Evolutionary conservation across 2,797 vertebrate species (phyloP).

Genomic region (Bradypus variegatus): DNA sequence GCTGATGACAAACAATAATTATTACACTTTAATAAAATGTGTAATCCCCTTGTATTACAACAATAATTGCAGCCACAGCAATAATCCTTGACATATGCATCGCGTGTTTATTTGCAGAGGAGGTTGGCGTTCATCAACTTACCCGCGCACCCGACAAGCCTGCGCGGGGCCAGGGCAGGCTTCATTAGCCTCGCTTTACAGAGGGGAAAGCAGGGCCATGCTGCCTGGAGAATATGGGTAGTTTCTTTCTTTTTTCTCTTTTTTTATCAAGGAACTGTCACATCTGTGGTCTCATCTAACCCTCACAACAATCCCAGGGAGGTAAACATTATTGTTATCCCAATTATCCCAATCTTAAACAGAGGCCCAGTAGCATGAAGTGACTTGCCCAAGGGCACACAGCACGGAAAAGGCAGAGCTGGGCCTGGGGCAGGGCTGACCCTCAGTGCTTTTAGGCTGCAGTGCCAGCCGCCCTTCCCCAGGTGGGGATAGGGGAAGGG

Average conservation of each 20-base stretch:
- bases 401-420: not conserved
- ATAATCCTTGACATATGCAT: not conserved
- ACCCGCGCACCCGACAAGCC: rapidly evolving
- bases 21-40: not conserved
- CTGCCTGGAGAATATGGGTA: not conserved
- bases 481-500: not conserved
- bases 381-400: not conserved
- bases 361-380: not conserved
- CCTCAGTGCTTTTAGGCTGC: not conserved
- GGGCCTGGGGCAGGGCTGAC: not conserved
- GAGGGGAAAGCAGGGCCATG: not conserved
- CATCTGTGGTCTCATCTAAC: not conserved
- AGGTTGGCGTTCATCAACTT: not conserved
- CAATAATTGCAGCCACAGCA: no score
- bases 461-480: not conserved
- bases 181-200: not conserved
- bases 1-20: not conserved
- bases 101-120: not conserved
- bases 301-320: not conserved
- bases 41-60: not conserved
- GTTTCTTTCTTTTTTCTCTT: not conserved
- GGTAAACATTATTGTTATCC: not conserved
- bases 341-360: not conserved
- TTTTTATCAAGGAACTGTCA: not conserved
- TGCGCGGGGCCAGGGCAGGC: not conserved